Base-by-base conservation (phyloP, 2,888 invertebrate genomes). In the Colostygia pectinataria region DNA sequence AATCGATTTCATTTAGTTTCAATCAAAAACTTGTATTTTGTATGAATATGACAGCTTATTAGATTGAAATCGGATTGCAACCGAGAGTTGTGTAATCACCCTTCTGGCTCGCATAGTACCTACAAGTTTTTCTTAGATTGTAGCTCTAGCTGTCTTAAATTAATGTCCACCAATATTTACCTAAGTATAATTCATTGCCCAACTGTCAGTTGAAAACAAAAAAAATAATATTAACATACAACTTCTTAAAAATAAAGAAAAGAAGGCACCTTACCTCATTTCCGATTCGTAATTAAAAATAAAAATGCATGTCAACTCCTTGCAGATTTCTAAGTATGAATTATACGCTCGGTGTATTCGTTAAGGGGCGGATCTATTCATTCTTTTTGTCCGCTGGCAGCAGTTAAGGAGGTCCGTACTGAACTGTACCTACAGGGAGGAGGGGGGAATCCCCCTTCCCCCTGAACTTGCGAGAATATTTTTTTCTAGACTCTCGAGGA, bases 301-400 rank as follows among this genome's bases (percentile, higher is more conserved):
- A 42, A 48, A 77, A 68, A 65, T 74, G 65, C 69, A 80, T 79
- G 84, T 84, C 86, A 87, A 82, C 86, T 89, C 86, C 89, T 88
- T 87, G 77, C 86, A 81, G 77, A 87, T 82, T 84, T 79, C 83
- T 88, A 88, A 89, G 88, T 89, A 89, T 86, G 85, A 90, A 90
- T 90, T 90, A 90, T 89, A 83, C 88, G 89, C 79, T 88, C 89
- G 89, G 89, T 89, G 87, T 89, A 87, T 86, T 89, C 89, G 89
- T 85, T 88, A 88, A 85, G 90, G 86, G 89, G 89, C 86, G 87
- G 86, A 87, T 89, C 87, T 79, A 89, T 90, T 89, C 89, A 89
- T 89, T 90, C 89, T 89, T 90, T 90, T 90, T 89, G 90, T 88
- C 86, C 89, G 87, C 78, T 79, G 68, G 68, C 71, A 81, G 77